Percentiles rank a stretch among this genome's conserved stretches.
These are phyloP conservation scores for Muricea muricata DNA, from an alignment of 92 coral and sea anemone genomes.

Conservation along the genomic window DNA sequence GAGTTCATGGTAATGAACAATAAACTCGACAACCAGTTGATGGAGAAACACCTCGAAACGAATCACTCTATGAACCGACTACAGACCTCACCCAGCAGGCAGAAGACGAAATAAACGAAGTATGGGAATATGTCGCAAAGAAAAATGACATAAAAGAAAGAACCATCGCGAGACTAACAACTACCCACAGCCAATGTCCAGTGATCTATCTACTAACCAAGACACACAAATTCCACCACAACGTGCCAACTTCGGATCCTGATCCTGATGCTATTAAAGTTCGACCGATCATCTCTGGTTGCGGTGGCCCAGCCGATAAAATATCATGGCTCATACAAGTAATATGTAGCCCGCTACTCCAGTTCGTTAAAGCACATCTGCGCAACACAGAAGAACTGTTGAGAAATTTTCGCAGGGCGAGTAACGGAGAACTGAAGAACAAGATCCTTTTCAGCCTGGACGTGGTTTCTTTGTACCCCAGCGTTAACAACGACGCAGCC, in stretches of 20 bases:
- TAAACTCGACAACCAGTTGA: neutral
- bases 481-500: neutral
- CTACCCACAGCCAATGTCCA: neutral
- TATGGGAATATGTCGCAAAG: neutral
- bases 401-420: neutral
- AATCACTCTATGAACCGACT: neutral
- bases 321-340: neutral
- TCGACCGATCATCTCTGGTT: neutral
- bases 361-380: neutral
- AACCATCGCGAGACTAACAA: neutral
- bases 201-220: neutral
- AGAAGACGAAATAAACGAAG: too few relatives aligned
- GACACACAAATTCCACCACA: neutral
- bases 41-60: neutral
- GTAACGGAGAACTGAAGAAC: neutral
- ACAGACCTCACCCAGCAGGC: too few relatives aligned
- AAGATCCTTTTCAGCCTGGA: neutral
- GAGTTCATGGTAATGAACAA: neutral
- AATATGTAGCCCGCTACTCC: neutral
- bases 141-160: neutral
- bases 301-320: neutral
- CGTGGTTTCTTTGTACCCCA: neutral
- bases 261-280: neutral
- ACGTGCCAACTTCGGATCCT: neutral
- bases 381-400: neutral